phyloP scores from a whole-genome alignment of 2,888 invertebrate species.

The Phragmatobia fuliginosa region DNA sequence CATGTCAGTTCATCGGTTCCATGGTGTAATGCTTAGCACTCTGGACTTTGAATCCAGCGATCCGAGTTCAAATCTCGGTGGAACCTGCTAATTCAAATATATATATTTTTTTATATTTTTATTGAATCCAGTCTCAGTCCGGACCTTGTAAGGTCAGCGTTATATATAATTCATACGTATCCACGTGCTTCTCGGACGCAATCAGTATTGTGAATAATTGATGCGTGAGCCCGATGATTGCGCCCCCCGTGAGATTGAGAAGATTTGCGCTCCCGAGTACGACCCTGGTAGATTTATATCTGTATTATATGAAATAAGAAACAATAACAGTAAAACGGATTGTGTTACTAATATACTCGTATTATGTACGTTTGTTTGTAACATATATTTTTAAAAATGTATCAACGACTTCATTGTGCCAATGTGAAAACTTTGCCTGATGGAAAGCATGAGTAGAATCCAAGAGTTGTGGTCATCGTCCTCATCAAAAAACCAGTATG shows the following conservation, averaged over 20 bases:
- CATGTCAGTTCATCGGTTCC: constrained; percentile 80
- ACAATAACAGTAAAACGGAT: constrained; percentile 19
- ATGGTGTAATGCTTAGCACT: constrained; percentile 94
- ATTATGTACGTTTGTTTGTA: neutral
- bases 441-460: too few relatives aligned
- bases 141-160: constrained; percentile 65
- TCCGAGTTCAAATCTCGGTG: constrained; percentile 95
- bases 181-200: constrained; percentile 85
- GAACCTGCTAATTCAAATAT: constrained; percentile 79
- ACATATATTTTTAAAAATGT: neutral
- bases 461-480: too few relatives aligned
- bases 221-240: constrained; percentile 78
- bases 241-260: constrained; percentile 79
- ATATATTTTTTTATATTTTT: neutral
- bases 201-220: constrained; percentile 86
- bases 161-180: constrained; percentile 81
- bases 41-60: constrained; percentile 94
- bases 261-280: constrained; percentile 68
- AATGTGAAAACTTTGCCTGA: too few relatives aligned
- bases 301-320: constrained; percentile 53
- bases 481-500: too few relatives aligned
- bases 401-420: neutral
- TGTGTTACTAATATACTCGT: constrained; percentile 16
- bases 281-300: constrained; percentile 70
- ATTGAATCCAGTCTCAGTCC: constrained; percentile 51